Base-by-base conservation (phyloP, 2,113 vertebrate species). In the Okapia johnstoni region DNA sequence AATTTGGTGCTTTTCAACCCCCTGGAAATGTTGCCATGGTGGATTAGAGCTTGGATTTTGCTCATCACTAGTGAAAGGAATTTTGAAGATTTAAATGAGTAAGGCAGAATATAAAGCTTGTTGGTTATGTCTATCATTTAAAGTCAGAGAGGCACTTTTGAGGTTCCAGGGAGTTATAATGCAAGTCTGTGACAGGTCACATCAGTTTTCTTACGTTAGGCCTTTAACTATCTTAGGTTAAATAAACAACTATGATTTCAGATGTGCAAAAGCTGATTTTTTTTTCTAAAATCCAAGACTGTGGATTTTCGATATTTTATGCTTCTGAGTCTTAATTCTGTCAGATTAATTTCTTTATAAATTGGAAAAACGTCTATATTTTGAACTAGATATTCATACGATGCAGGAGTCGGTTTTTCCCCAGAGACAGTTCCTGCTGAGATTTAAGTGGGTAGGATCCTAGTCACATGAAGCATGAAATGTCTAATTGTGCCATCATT, bases 401-500 rank as follows among this genome's bases (percentile, higher is more conserved):
- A 91, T 87, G 9, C 11, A 48, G n/a, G 11, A 87, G 61, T 55
- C 4, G 8, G 10, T 94, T 89, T 97, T 91, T 85, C 40, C 91
- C 6, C n/a, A 79, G 91, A 92, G 40, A 61, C 36, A 88, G 58
- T 92, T 80, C 40, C 87, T 93, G 28, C 9, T 88, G 90, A 76
- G 21, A 92, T 81, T 97, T 92, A 95, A 98, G 90, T 91, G 26
- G 48, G 19, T 88, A 61, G n/a, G 50, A 46, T 48, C 40, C 15
- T 88, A 76, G 76, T 79, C 88, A 94, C n/a, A 46, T 14, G 17
- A 23, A 15, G 25, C 48, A 92, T 88, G 77, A 77, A 88, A 96
- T 13, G 36, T 95, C 85, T 96, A 92, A 96, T 94, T 95, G 52
- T 63, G 17, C 7, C 54, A 92, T 96, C 23, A 76, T 85, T 93